Conservation (phyloP, 2,797 vertebrate genomes). For the Epinephelus coioides region DNA sequence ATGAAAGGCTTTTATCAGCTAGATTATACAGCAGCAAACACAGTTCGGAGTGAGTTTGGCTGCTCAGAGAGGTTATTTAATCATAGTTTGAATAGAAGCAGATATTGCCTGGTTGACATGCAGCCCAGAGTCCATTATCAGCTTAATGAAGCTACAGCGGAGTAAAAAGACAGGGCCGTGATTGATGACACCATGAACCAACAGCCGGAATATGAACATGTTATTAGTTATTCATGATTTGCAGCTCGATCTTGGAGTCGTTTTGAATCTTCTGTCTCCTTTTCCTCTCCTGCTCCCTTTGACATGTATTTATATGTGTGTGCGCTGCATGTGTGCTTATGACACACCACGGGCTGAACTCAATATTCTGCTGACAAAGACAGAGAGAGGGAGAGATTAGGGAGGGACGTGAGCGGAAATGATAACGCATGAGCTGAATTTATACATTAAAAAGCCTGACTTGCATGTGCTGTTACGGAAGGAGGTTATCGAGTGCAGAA, state of each 20-base stretch:
- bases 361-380: slow-evolving; percentile 71
- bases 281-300: not conserved
- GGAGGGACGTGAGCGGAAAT: slow-evolving; percentile 38
- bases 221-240: slow-evolving; percentile 64
- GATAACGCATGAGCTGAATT: slow-evolving; percentile 56
- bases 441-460: slow-evolving; percentile 54
- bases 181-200: slow-evolving; percentile 60
- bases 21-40: slow-evolving; percentile 14
- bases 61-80: slow-evolving; percentile 58
- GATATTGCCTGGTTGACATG: slow-evolving; percentile 55
- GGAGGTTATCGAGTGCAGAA: not conserved
- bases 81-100: slow-evolving; percentile 64
- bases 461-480: slow-evolving; percentile 13
- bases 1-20: slow-evolving; percentile 39
- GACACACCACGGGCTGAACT: slow-evolving; percentile 8
- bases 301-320: slow-evolving; percentile 7
- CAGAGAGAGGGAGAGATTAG: slow-evolving; percentile 43
- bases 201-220: slow-evolving; percentile 37
- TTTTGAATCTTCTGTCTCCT: slow-evolving; percentile 43
- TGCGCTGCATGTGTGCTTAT: slow-evolving; percentile 4
- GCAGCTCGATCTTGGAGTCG: slow-evolving; percentile 38
- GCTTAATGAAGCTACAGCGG: slow-evolving; percentile 61
- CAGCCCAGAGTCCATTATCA: slow-evolving; percentile 68
- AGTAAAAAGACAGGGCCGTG: slow-evolving; percentile 34
- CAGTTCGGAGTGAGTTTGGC: slow-evolving; percentile 12